These are phyloP conservation scores for Anastatus disparis DNA, from an alignment of 1,140 invertebrate genomes.

Conservation along the genomic window DNA sequence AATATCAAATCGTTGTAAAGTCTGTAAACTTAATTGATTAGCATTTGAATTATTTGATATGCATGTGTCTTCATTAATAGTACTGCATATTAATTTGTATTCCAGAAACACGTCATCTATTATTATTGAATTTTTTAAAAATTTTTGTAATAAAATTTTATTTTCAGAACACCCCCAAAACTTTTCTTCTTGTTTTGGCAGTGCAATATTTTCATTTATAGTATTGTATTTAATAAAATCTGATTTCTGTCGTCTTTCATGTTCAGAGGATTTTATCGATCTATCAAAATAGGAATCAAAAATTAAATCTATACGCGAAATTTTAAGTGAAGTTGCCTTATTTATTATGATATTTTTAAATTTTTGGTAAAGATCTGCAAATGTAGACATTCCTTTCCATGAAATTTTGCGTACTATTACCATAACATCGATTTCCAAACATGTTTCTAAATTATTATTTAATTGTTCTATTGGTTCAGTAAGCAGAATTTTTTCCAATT, in stretches of 20 bases:
- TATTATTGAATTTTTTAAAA: neutral
- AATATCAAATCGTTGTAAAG: neutral
- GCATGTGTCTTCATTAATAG: neutral
- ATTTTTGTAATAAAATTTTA: constrained; percentile 5
- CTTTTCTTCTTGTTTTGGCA: neutral
- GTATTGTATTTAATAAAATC: neutral
- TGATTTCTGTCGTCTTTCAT: neutral
- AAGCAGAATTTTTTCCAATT: neutral
- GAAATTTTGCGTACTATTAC: neutral
- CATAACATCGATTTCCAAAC: neutral
- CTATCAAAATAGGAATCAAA: constrained; percentile 8
- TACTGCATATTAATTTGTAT: neutral
- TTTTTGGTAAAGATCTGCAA: neutral
- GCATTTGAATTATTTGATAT: neutral
- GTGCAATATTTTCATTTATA: neutral
- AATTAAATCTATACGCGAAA: constrained; percentile 17
- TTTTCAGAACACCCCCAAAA: neutral
- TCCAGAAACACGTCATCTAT: neutral
- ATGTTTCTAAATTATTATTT: too few species aligned
- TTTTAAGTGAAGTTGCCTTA: neutral
- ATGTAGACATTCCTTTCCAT: neutral
- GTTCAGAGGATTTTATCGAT: constrained; percentile 18
- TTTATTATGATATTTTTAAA: neutral
- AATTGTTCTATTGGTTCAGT: too few species aligned
- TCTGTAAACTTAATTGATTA: neutral